phyloP scores from a whole-genome alignment of 1,140 invertebrate genomes.

The Atta texana region DNA sequence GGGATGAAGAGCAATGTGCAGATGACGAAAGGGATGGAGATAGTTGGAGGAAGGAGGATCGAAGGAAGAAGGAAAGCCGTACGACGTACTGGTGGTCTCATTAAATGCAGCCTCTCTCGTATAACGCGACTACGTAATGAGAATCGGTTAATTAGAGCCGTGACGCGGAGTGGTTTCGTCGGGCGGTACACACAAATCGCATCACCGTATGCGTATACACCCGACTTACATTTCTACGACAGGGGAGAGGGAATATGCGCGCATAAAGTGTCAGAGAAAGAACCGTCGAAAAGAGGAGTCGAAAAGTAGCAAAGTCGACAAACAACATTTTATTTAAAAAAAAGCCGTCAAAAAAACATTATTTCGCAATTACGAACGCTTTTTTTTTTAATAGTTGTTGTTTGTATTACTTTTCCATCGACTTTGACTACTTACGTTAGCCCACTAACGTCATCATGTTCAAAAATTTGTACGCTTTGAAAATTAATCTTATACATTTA shows the following conservation, averaged over 20 bases:
- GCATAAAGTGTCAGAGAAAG: constrained; percentile 52
- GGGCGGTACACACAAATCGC: constrained; percentile 58
- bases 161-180: constrained; percentile 71
- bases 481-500: background rate
- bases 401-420: too few relatives aligned
- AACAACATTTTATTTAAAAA: background rate
- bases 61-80: constrained; percentile 64
- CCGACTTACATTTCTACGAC: constrained; percentile 61
- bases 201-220: constrained; percentile 55
- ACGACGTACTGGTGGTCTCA: constrained; percentile 81
- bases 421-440: background rate
- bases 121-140: constrained; percentile 82
- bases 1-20: background rate
- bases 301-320: background rate
- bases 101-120: constrained; percentile 79
- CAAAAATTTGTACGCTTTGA: background rate
- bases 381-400: too few relatives aligned
- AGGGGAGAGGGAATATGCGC: constrained; percentile 39
- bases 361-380: too few relatives aligned
- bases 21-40: background rate
- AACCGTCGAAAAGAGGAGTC: constrained; percentile 20
- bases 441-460: background rate
- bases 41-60: constrained; percentile 14
- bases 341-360: background rate
- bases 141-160: constrained; percentile 84